Conservation (phyloP, 1,140 invertebrate genomes). For the Bombus breviceps region DNA sequence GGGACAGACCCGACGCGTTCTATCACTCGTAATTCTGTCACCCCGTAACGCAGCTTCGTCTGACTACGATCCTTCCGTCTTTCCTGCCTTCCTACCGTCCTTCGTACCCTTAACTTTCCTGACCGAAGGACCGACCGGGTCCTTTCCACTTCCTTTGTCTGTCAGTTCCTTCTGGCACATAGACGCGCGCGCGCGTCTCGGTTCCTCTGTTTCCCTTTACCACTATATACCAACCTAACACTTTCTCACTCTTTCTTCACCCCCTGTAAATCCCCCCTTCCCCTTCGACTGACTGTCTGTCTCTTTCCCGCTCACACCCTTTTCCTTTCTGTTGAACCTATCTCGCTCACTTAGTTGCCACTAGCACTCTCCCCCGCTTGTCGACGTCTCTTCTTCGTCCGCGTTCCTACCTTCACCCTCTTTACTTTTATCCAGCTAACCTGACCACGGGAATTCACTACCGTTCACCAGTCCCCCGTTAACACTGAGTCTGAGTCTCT, state of each 20-base stretch:
- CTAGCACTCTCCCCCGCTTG: conserved; percentile 17
- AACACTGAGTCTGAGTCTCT: neutral
- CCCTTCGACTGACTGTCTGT: conserved; percentile 14
- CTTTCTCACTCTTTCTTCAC: conserved; percentile 32
- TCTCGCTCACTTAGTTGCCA: neutral
- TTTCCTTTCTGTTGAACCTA: neutral
- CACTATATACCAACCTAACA: conserved; percentile 22
- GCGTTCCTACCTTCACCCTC: neutral
- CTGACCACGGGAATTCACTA: conserved; percentile 6
- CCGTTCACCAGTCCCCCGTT: conserved; percentile 7
- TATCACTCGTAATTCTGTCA: conserved; percentile 34
- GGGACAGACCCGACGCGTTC: conserved; percentile 65
- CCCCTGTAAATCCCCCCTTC: neutral
- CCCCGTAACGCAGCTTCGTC: conserved; percentile 38
- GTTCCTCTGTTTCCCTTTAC: conserved; percentile 15
- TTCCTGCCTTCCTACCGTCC: conserved; percentile 50
- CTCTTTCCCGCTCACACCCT: neutral
- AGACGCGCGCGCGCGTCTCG: conserved; percentile 45
- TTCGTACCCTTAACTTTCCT: conserved; percentile 42
- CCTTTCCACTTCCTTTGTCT: conserved; percentile 60
- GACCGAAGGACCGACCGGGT: conserved; percentile 40
- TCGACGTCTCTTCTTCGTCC: neutral
- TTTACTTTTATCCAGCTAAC: neutral
- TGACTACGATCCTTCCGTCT: conserved; percentile 37
- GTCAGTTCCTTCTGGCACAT: conserved; percentile 52